Evolutionary conservation across 53 echinoderm and acorn worm species (phyloP).

Genomic region (Crossaster papposus): DNA sequence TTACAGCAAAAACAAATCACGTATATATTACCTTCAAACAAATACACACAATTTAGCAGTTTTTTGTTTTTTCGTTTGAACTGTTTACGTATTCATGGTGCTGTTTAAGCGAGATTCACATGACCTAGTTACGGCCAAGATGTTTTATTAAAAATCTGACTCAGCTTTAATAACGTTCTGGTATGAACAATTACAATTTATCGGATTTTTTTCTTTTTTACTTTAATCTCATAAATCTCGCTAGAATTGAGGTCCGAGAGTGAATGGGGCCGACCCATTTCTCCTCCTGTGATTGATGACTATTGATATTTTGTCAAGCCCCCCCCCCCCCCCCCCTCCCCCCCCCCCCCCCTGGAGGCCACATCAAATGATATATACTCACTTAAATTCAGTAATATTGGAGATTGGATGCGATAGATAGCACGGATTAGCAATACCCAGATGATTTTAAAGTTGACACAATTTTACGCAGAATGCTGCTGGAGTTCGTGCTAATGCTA

Average conservation of each 20-base stretch:
- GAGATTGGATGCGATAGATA: neutral
- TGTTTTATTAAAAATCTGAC: neutral
- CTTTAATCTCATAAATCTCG: neutral
- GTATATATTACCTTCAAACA: too few relatives aligned
- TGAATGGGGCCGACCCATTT: neutral
- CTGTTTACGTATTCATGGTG: neutral
- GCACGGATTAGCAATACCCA: neutral
- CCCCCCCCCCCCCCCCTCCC: neutral
- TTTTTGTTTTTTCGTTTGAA: neutral
- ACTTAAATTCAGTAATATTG: neutral
- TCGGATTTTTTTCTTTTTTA: neutral
- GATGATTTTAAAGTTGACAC: neutral
- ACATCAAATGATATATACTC: neutral
- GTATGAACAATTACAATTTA: neutral
- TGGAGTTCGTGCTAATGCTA: neutral
- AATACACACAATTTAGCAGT: neutral
- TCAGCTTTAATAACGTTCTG: neutral
- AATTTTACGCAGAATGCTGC: neutral
- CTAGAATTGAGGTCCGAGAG: neutral
- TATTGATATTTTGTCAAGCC: neutral
- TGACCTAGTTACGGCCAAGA: neutral
- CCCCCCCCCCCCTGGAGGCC: neutral
- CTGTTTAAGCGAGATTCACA: neutral
- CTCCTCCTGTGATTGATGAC: neutral
- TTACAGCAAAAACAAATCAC: too few relatives aligned